These are phyloP conservation scores for Apantesis nais DNA, from an alignment of 2,888 invertebrate species.

Conservation along the genomic window DNA sequence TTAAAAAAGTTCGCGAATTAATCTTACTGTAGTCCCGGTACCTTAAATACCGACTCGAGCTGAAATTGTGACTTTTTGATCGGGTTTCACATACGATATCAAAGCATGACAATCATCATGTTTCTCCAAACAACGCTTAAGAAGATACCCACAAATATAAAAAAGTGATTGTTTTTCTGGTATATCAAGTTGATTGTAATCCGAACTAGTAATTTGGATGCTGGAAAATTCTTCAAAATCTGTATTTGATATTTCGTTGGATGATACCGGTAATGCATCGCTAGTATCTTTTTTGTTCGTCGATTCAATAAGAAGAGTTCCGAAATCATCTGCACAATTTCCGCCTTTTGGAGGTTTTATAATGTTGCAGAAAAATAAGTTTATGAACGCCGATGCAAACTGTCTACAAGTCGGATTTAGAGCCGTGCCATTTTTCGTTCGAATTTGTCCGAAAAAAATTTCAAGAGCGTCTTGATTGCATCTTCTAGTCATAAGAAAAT, in stretches of 20 bases:
- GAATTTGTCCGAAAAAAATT: slow-evolving; percentile 24
- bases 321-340: slow-evolving; percentile 20
- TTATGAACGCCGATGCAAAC: slow-evolving; percentile 20
- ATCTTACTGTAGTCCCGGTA: slow-evolving; percentile 16
- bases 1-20: neutral
- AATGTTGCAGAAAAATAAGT: neutral
- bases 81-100: slow-evolving; percentile 1
- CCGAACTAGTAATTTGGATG: slow-evolving; percentile 19
- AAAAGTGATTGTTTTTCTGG: slow-evolving; percentile 20
- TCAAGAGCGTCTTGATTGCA: slow-evolving; percentile 21
- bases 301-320: slow-evolving; percentile 18
- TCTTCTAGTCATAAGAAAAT: slow-evolving; percentile 17
- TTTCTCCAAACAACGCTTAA: neutral
- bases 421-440: slow-evolving; percentile 21
- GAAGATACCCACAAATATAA: slow-evolving; percentile 25
- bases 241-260: slow-evolving; percentile 11
- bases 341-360: slow-evolving; percentile 13
- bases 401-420: slow-evolving; percentile 22
- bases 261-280: slow-evolving; percentile 6
- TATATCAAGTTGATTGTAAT: slow-evolving; percentile 23
- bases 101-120: too few species aligned
- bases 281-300: neutral
- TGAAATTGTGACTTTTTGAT: slow-evolving; percentile 18
- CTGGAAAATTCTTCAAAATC: slow-evolving; percentile 16
- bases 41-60: slow-evolving; percentile 17